A percentile compares a stretch with the other conserved stretches of the same genome.
phyloP scores from a whole-genome alignment of 1,140 invertebrate genomes.

The Pseudomyrmex gracilis region DNA sequence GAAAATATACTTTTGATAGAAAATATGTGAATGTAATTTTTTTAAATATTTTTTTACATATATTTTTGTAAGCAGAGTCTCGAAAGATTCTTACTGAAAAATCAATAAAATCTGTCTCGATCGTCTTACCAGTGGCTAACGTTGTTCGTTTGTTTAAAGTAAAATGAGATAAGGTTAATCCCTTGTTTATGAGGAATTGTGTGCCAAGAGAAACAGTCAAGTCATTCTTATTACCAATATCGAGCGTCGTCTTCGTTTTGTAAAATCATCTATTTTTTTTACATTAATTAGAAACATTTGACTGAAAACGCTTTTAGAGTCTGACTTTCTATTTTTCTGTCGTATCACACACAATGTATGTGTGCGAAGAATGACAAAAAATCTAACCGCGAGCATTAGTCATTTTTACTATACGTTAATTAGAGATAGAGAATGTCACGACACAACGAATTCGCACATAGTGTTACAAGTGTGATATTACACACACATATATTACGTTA shows the following conservation, averaged over 20 bases:
- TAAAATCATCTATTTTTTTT: background rate
- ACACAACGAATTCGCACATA: too few relatives aligned
- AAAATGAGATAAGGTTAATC: conserved; percentile 28
- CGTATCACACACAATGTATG: too few relatives aligned
- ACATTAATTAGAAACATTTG: background rate
- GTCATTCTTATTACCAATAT: background rate
- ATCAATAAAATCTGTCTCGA: background rate
- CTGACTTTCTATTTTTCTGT: background rate
- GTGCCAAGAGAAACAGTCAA: background rate
- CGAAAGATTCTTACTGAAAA: background rate
- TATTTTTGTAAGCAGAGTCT: background rate
- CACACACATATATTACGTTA: too few relatives aligned
- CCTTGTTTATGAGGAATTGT: background rate
- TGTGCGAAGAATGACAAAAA: too few relatives aligned
- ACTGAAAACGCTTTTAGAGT: background rate
- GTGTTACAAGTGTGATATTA: too few relatives aligned
- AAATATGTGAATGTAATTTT: background rate
- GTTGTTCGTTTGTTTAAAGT: background rate
- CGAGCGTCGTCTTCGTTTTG: background rate
- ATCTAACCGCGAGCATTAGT: too few relatives aligned
- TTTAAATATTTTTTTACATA: background rate
- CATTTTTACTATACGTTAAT: too few relatives aligned
- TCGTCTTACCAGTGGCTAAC: background rate
- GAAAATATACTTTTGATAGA: background rate
- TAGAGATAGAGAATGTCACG: too few relatives aligned